phyloP scores from a whole-genome alignment of 2,797 vertebrate genomes.

The Threskiornis aethiopicus region DNA sequence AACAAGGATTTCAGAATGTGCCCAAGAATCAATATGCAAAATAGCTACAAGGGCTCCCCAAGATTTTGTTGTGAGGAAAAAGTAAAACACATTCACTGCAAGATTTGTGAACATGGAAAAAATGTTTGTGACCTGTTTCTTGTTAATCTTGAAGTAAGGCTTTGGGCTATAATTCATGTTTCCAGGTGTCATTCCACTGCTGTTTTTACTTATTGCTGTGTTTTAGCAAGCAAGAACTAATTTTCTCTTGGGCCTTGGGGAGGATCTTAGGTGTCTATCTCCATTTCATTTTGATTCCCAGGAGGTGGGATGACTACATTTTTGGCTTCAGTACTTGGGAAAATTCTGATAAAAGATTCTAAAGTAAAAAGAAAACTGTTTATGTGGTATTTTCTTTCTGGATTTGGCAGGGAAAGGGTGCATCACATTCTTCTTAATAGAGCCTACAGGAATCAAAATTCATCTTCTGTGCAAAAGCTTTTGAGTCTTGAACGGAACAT shows the following conservation, averaged over 20 bases:
- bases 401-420: background rate
- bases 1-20: background rate
- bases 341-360: background rate
- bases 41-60: background rate
- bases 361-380: background rate
- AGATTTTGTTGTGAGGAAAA: background rate
- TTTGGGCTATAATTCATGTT: background rate
- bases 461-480: background rate
- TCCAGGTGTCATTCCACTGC: background rate
- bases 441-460: background rate
- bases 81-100: background rate
- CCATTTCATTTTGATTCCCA: background rate
- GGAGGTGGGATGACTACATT: background rate
- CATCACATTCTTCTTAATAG: background rate
- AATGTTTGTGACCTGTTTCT: background rate
- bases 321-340: background rate
- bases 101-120: background rate
- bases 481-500: background rate
- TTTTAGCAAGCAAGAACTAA: background rate
- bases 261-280: background rate
- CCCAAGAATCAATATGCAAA: background rate
- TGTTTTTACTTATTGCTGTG: background rate
- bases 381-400: background rate
- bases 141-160: background rate
- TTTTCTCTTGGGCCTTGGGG: background rate